Percentiles rank a stretch among this genome's conserved stretches.
Conservation (phyloP, 1,140 invertebrate species). For the Homalodisca vitripennis region DNA sequence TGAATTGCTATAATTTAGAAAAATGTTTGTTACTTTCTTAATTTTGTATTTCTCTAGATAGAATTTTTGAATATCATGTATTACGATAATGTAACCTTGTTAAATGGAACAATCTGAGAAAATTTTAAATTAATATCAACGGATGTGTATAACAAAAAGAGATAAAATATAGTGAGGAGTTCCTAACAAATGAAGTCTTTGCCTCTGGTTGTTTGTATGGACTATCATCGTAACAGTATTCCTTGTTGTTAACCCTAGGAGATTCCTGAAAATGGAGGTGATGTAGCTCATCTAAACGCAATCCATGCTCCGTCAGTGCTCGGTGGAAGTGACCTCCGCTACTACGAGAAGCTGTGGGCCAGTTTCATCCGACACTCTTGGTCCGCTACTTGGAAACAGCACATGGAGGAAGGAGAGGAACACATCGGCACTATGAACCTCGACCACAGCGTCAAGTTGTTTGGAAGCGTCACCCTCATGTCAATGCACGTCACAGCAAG, state of each 20-base stretch:
- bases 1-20: too few species aligned
- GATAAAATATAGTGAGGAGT: too few species aligned
- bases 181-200: too few species aligned
- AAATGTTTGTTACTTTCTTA: too few species aligned
- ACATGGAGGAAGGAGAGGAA: constrained; percentile 34
- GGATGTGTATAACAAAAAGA: too few species aligned
- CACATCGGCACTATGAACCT: constrained; percentile 63
- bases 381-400: constrained; percentile 44
- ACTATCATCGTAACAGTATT: constrained; percentile 1
- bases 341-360: constrained; percentile 29
- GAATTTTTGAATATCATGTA: too few species aligned
- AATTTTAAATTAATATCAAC: too few species aligned
- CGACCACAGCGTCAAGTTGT: constrained; percentile 56
- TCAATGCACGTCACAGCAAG: constrained; percentile 55
- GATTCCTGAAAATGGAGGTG: constrained; percentile 90
- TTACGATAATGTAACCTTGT: too few species aligned
- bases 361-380: constrained; percentile 45
- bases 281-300: constrained; percentile 73
- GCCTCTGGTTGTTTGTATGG: too few species aligned
- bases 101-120: too few species aligned
- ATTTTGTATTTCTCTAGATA: too few species aligned
- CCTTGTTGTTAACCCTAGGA: constrained; percentile 63
- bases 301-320: constrained; percentile 67
- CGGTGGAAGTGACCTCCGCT: constrained; percentile 51
- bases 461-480: constrained; percentile 54